These are phyloP conservation scores for Danio rerio DNA, from an alignment of 2,113 vertebrate genomes.

Conservation along the genomic window DNA sequence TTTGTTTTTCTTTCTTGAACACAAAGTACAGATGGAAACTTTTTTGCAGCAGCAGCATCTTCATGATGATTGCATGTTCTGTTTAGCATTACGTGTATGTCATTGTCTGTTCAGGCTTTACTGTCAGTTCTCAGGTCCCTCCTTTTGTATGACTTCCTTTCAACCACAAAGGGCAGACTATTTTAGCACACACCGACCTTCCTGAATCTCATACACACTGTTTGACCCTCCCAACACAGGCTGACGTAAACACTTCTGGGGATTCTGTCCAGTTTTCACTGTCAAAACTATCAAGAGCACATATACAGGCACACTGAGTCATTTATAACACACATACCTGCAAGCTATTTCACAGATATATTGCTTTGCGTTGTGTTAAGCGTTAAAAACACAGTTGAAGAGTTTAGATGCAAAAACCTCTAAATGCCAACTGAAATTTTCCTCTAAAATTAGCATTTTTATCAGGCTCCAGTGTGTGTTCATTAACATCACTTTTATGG, in stretches of 20 bases:
- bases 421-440: too few relatives aligned
- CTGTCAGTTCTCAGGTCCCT: conserved; percentile 37
- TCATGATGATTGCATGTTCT: conserved; percentile 1
- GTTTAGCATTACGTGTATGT: background rate
- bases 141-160: conserved; percentile 47
- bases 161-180: conserved; percentile 50
- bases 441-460: too few relatives aligned
- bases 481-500: too few relatives aligned
- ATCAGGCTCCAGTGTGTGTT: too few relatives aligned
- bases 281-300: conserved; percentile 2
- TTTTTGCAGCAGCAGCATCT: background rate
- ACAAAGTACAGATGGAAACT: too few relatives aligned
- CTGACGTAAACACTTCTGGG: conserved; percentile 33
- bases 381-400: too few relatives aligned
- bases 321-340: background rate
- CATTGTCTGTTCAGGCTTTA: conserved; percentile 15
- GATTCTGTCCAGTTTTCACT: conserved; percentile 2
- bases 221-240: conserved; percentile 16
- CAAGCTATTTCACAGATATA: too few relatives aligned
- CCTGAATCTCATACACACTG: conserved; percentile 41
- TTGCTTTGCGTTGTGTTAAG: too few relatives aligned
- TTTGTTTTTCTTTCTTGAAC: background rate
- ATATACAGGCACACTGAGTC: background rate
- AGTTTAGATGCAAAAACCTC: too few relatives aligned
- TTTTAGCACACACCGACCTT: conserved; percentile 54